phyloP scores from a whole-genome alignment of 2,888 invertebrate genomes.

The Yponomeuta sedellus region DNA sequence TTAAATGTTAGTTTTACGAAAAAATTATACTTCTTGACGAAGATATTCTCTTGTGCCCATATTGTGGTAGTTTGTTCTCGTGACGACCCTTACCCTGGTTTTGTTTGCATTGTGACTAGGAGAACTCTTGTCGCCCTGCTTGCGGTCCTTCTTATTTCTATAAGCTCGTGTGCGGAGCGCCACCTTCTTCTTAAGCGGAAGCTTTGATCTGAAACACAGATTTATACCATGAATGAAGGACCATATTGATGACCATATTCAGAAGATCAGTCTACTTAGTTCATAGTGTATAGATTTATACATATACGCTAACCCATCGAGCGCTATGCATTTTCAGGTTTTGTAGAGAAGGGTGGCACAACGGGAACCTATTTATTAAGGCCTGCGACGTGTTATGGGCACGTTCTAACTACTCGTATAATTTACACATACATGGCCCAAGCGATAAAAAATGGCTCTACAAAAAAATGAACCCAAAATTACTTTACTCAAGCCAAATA shows the following conservation, averaged over 20 bases:
- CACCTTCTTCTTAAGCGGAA: constrained; percentile 91
- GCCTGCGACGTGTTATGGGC: too few species aligned
- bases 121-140: constrained; percentile 60
- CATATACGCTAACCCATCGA: too few species aligned
- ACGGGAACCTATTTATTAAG: too few species aligned
- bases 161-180: constrained; percentile 77
- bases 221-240: not conserved
- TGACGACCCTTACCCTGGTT: constrained; percentile 57
- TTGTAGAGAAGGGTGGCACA: too few species aligned
- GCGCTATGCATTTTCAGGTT: too few species aligned
- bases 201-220: constrained; percentile 80
- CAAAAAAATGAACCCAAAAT: too few species aligned
- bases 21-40: not conserved
- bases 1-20: not conserved
- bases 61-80: not conserved
- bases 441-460: too few species aligned
- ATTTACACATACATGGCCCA: too few species aligned
- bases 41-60: not conserved
- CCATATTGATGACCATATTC: too few species aligned
- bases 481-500: too few species aligned
- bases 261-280: too few species aligned
- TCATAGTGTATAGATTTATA: not conserved
- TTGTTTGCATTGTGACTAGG: constrained; percentile 62
- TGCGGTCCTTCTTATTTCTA: constrained; percentile 71
- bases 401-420: too few species aligned